Base-by-base conservation (phyloP, 2,888 invertebrate genomes). In the Cheilosia urbana region DNA sequence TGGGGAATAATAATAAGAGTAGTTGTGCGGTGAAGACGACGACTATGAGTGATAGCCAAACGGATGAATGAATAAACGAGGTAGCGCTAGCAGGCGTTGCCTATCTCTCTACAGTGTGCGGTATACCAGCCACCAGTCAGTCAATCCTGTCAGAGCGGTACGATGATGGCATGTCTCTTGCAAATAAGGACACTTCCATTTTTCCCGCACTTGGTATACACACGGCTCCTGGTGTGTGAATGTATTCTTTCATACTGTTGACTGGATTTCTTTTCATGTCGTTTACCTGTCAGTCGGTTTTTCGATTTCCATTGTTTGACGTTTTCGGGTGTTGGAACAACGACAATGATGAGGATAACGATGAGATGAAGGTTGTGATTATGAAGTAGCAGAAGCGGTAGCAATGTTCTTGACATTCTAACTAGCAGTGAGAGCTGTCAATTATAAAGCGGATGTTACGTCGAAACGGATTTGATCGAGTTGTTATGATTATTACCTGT, bases 351-450 rank as follows among this genome's bases (percentile, higher is more conserved):
- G 37, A 49, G 21, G 34, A 45, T 45, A 42, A 30, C 11, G 11
- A 58, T 55, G 68, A 49, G 15, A 42, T 58, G 49, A 60, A 58
- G 19, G 69, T 79, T 84, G 27, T 27, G 87, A 87, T 83, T 87
- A 77, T 58, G 21, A 77, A 62, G 68, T 34, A 34, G 34, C 42
- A 51, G 76, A 58, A 51, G 57, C 49, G 58, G 58, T 58, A 77
- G 76, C 51, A 47, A 37, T 77, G 79, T 84, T 88, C 77, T 88
- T 53, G 87, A 80, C 88, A 84, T 85, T 72, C 63, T 78, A 83
- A 88, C 82, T 88, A 87, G 84, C 87, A 65, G 81, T 57, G 76
- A 72, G 72, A 62, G 76, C 63, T 79, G 83, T 77, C 81, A 82
- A 63, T 79, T 72, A 63, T 24, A 47, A 47, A 69, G 5, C 47